Evolutionary conservation across 2,888 invertebrate species (phyloP).

Genomic region (Sicus ferrugineus): DNA sequence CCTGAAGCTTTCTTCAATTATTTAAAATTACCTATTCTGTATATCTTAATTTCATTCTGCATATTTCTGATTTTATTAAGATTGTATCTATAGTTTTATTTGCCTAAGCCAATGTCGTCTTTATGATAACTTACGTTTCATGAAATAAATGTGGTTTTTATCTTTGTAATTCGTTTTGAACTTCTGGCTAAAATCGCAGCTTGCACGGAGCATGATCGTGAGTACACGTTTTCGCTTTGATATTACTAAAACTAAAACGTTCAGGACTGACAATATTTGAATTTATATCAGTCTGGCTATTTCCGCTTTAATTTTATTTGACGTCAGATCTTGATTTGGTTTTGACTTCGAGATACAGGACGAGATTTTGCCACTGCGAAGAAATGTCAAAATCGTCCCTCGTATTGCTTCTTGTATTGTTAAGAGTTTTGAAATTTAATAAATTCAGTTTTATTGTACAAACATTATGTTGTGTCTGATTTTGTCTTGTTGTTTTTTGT

Average conservation of each 20-base stretch:
- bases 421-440: neutral
- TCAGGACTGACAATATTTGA: too few species aligned
- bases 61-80: too few species aligned
- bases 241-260: neutral
- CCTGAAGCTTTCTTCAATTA: too few species aligned
- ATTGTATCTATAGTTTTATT: too few species aligned
- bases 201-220: slow-evolving; percentile 92
- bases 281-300: neutral
- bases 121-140: too few species aligned
- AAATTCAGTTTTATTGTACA: neutral
- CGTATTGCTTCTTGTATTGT: too few species aligned
- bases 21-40: too few species aligned
- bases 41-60: too few species aligned
- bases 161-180: slow-evolving; percentile 47
- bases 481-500: neutral
- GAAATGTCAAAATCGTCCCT: too few species aligned
- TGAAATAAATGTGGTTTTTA: too few species aligned
- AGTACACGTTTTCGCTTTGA: slow-evolving; percentile 68
- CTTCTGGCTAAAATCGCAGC: slow-evolving; percentile 67
- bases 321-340: neutral
- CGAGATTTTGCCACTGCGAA: neutral
- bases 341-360: neutral
- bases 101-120: too few species aligned
- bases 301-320: neutral
- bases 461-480: neutral